These are phyloP conservation scores for Alouatta palliata DNA, from an alignment of 2,113 vertebrate genomes.

Conservation along the genomic window DNA sequence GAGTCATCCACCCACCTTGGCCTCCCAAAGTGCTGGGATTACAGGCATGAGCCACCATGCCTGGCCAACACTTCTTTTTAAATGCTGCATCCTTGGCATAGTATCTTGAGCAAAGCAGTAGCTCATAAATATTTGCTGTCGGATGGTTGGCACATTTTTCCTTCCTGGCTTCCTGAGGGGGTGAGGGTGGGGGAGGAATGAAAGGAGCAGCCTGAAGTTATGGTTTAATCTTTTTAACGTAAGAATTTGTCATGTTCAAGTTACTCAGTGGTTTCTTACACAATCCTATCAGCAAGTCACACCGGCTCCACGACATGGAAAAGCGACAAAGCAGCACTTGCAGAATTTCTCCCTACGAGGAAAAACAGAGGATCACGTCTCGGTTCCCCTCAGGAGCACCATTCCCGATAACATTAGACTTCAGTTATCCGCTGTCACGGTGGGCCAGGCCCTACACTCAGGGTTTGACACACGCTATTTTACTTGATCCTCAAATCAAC, in stretches of 20 bases:
- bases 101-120: not conserved
- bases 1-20: too few relatives aligned
- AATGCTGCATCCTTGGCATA: not conserved
- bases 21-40: too few relatives aligned
- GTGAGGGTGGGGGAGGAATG: not conserved
- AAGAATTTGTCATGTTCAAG: not conserved
- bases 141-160: not conserved
- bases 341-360: not conserved
- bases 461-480: not conserved
- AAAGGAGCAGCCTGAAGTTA: not conserved
- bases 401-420: too few relatives aligned
- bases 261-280: not conserved
- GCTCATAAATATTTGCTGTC: not conserved
- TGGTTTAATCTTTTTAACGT: not conserved
- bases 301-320: too few relatives aligned
- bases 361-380: not conserved
- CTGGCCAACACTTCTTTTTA: not conserved
- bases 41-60: too few relatives aligned
- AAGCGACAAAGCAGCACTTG: fast-evolving
- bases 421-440: fast-evolving
- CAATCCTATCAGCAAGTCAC: not conserved
- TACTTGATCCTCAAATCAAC: not conserved
- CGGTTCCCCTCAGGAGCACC: not conserved
- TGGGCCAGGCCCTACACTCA: not conserved
- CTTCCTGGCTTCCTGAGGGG: not conserved